Evolutionary conservation across 2,888 invertebrate genomes (phyloP).

Genomic region (Pristionchus entomophagus): DNA sequence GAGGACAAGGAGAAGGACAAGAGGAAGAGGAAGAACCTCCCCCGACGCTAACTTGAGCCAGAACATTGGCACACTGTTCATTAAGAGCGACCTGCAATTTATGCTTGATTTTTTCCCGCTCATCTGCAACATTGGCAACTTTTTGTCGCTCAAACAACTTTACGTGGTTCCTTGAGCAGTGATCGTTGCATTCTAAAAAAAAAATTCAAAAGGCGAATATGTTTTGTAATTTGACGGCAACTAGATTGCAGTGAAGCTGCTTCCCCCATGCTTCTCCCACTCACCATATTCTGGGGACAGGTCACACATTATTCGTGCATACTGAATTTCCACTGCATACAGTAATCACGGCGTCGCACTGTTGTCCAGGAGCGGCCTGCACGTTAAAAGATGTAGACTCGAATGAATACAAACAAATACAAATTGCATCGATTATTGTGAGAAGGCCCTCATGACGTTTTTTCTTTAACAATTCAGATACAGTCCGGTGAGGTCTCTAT

Average conservation of each 20-base stretch:
- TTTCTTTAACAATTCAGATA: no score
- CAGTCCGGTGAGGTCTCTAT: no score
- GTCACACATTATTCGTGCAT: slow-evolving; percentile 69
- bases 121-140: no score
- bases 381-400: neutral
- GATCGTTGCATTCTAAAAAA: no score
- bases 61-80: slow-evolving; percentile 68
- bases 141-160: no score
- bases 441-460: no score
- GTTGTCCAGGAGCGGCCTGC: slow-evolving; percentile 68
- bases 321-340: slow-evolving; percentile 70
- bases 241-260: no score
- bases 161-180: no score
- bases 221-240: no score
- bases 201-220: no score
- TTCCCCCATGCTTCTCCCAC: neutral
- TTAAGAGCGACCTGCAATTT: slow-evolving; percentile 61
- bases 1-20: slow-evolving; percentile 46
- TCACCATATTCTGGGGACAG: slow-evolving; percentile 55
- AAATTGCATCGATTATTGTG: no score
- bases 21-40: neutral
- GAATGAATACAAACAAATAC: no score
- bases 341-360: slow-evolving; percentile 67
- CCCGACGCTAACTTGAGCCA: slow-evolving; percentile 8
- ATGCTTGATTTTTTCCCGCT: neutral